Percentiles rank a stretch among this genome's conserved stretches.
Evolutionary conservation across 2,797 vertebrate genomes (phyloP).

Genomic region (Crypturellus tataupa): DNA sequence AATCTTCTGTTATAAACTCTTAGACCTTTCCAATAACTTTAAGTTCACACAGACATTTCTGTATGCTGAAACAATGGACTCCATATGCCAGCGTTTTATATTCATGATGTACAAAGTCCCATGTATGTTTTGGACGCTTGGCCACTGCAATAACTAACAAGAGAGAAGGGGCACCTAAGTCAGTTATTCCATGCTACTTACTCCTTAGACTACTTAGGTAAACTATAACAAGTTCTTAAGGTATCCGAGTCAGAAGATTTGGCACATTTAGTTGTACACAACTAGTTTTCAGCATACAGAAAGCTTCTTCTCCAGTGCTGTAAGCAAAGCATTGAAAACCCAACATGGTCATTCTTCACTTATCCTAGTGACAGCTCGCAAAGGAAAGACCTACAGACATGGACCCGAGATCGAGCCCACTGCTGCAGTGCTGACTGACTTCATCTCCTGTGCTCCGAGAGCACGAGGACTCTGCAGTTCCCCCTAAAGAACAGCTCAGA

Average conservation of each 20-base stretch:
- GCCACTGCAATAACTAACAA: neutral
- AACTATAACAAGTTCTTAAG: neutral
- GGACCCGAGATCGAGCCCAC: neutral
- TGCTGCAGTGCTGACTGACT: neutral
- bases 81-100: neutral
- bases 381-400: neutral
- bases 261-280: neutral
- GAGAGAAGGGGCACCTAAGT: neutral
- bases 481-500: neutral
- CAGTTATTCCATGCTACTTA: neutral
- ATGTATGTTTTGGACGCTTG: neutral
- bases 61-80: neutral
- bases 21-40: neutral
- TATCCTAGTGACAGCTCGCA: neutral
- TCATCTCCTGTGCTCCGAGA: neutral
- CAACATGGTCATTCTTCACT: neutral
- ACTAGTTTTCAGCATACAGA: neutral
- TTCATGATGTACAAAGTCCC: neutral
- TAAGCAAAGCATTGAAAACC: neutral
- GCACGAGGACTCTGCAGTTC: neutral
- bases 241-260: neutral
- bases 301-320: neutral
- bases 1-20: constrained; percentile 17
- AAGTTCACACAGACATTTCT: constrained; percentile 31
- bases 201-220: neutral